Evolutionary conservation across 2,797 vertebrate species (phyloP).

Genomic region (Heterohyrax brucei): DNA sequence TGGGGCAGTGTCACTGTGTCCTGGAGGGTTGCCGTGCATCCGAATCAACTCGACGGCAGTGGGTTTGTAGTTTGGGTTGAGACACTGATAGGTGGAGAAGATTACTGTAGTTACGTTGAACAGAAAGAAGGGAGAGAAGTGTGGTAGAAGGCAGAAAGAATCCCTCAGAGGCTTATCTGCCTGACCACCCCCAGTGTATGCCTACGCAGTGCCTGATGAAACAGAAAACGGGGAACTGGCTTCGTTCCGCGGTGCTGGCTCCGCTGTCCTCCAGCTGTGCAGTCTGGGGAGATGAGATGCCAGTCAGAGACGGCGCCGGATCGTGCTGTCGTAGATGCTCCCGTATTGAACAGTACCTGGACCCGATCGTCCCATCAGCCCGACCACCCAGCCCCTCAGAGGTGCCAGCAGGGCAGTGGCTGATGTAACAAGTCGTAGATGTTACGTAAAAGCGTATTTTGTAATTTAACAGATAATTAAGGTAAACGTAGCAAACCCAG

Average conservation of each 20-base stretch:
- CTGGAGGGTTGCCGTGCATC: no score
- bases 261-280: neutral
- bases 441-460: slow-evolving; percentile 6
- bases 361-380: neutral
- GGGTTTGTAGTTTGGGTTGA: no score
- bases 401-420: neutral
- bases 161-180: neutral
- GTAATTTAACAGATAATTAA: neutral
- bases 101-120: neutral
- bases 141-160: neutral
- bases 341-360: neutral
- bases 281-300: neutral
- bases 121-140: neutral
- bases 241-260: neutral
- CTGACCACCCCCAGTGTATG: neutral
- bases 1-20: no score
- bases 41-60: no score
- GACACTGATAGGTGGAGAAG: neutral
- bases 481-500: neutral
- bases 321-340: neutral
- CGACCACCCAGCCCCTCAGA: rapidly evolving
- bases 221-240: no score
- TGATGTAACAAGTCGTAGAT: neutral
- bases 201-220: neutral
- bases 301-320: neutral